Base-by-base conservation (phyloP, 2,797 vertebrate species). In the Heteromormyrus szaboi region DNA sequence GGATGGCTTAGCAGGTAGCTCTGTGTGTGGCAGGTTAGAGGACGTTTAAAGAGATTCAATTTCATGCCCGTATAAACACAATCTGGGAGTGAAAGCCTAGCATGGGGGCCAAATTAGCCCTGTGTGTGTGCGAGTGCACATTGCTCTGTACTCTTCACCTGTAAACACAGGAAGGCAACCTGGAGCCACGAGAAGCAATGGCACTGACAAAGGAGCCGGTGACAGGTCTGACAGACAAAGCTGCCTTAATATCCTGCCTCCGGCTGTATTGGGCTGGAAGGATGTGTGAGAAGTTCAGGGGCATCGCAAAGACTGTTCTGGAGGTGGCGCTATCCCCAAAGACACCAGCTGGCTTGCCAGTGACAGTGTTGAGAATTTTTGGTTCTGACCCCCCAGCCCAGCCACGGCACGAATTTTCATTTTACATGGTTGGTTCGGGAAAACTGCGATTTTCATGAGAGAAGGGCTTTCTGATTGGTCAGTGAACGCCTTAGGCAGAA, bases 21-120 rank as follows among this genome's bases (percentile, higher is more conserved):
- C 72, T 79, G 37, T 79, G 37, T 79, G 37, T 79, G 37, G 37
- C 72, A 41, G 72, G 72, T 41, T 79, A 44, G 72, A 41, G 37
- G 72, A 44, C 7, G 37, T 44, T 44, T 79, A 41, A 79, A 79
- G 72, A 44, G 37, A 79, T 79, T 79, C 72, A 79, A 79, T 79
- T 79, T 79, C 72, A 79, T 79, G 72, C 72, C 72, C 37, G 7
- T 79, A 41, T 79, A 79, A 79, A 79, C 72, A 79, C 72, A 79
- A 44, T 79, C 17, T 44, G 72, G 19, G 72, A 79, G 72, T 0
- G 72, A 5, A 41, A n/a, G 72, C 72, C 17, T 44, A 44, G 72
- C 37, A n/a, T 1, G 25, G 72, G 14, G 72, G 33, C 72, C 72
- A 44, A 41, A 79, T 79, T 44, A 44, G 72, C 72, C 72, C 19